phyloP scores from a whole-genome alignment of 2,113 vertebrate genomes.

The Pterophyllum scalare region DNA sequence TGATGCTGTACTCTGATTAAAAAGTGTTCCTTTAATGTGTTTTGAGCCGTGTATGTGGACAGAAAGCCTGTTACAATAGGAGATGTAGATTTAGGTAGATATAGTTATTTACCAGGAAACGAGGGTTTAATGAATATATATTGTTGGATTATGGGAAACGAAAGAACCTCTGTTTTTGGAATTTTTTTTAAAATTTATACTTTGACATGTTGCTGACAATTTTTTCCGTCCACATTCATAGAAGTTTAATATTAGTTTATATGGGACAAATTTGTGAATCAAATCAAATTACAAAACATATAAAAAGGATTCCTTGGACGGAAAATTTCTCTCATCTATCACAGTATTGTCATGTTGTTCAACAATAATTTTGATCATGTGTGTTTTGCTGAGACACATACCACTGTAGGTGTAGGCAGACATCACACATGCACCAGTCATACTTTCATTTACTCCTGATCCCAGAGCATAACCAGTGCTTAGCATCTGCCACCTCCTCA shows the following conservation, averaged over 20 bases:
- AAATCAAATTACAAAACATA: not conserved
- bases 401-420: not conserved
- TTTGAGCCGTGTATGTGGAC: not conserved
- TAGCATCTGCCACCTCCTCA: slow-evolving; percentile 25
- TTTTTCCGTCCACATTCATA: not conserved
- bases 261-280: not conserved
- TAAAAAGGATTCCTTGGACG: not conserved
- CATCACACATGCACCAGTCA: not conserved
- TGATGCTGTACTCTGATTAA: not conserved
- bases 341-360: not conserved
- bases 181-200: not conserved
- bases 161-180: not conserved
- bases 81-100: not conserved
- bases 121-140: not conserved
- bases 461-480: not conserved
- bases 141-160: not conserved
- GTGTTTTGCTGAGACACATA: not conserved
- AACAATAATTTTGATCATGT: not conserved
- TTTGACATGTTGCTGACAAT: not conserved
- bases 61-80: not conserved
- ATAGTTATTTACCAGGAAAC: not conserved
- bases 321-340: not conserved
- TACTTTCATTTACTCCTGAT: not conserved
- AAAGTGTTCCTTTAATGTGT: not conserved
- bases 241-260: not conserved